These are phyloP conservation scores for Pteronura brasiliensis DNA, from an alignment of 2,113 vertebrate genomes.

Conservation along the genomic window DNA sequence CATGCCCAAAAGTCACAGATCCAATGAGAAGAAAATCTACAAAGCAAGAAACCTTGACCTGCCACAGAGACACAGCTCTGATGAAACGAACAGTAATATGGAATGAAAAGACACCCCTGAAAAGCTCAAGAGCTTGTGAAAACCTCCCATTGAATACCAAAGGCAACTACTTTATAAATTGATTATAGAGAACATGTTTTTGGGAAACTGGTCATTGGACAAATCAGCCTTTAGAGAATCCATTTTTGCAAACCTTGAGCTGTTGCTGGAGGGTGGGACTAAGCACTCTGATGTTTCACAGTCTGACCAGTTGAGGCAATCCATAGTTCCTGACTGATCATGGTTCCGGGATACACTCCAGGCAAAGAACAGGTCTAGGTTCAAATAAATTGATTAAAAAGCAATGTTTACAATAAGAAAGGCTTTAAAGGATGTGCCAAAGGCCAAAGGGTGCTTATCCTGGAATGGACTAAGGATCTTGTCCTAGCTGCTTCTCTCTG, in stretches of 20 bases:
- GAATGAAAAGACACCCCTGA: neutral
- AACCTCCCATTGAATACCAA: neutral
- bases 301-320: neutral
- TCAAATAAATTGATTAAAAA: neutral
- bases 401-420: neutral
- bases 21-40: neutral
- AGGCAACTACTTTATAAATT: neutral
- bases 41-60: neutral
- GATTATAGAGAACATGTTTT: neutral
- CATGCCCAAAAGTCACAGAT: neutral
- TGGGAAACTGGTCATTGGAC: neutral
- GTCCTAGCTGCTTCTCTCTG: neutral
- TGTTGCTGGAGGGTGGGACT: neutral
- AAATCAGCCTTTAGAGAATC: neutral
- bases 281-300: neutral
- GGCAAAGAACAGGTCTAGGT: neutral
- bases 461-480: neutral
- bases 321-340: neutral
- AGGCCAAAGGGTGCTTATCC: neutral
- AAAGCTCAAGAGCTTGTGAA: neutral
- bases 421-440: neutral
- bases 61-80: neutral
- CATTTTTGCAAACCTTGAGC: neutral
- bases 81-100: neutral
- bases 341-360: neutral